These are phyloP conservation scores for Holothuria glaberrima DNA, from an alignment of 35 echinoderm and acorn worm genomes.

Conservation along the genomic window DNA sequence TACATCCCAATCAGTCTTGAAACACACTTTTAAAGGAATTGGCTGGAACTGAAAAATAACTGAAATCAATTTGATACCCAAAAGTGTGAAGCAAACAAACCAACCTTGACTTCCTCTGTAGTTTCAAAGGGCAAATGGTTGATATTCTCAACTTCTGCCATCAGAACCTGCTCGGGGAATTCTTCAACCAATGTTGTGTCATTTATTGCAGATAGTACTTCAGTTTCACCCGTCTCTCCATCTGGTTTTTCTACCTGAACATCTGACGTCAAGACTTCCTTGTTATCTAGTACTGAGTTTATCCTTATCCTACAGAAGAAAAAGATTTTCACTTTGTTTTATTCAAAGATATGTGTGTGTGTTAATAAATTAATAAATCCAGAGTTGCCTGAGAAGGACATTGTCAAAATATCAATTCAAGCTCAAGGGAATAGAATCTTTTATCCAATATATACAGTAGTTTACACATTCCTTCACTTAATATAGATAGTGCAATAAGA, in stretches of 20 bases:
- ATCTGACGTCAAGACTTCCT: neutral
- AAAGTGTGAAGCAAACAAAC: neutral
- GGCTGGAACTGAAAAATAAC: neutral
- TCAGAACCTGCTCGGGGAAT: slow-evolving; percentile 55
- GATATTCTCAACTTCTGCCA: slow-evolving; percentile 94
- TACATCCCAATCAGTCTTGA: no score
- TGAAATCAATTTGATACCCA: neutral
- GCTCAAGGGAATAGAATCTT: no score
- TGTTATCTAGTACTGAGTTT: slow-evolving; percentile 48
- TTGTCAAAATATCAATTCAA: no score
- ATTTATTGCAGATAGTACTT: neutral
- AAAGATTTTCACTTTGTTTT: no score
- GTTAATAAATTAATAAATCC: no score
- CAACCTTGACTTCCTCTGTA: slow-evolving; percentile 93
- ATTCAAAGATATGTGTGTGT: no score
- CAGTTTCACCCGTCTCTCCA: slow-evolving; percentile 39
- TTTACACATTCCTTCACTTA: no score
- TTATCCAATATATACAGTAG: no score
- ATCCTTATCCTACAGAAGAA: slow-evolving; percentile 26
- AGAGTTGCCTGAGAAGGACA: no score
- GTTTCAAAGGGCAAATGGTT: slow-evolving; percentile 78
- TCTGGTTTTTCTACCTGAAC: neutral
- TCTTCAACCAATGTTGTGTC: slow-evolving; percentile 11
- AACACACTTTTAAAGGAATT: no score
- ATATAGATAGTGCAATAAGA: no score